Evolutionary conservation across 2,113 vertebrate species (phyloP).

Genomic region (Eubucco bourcierii): DNA sequence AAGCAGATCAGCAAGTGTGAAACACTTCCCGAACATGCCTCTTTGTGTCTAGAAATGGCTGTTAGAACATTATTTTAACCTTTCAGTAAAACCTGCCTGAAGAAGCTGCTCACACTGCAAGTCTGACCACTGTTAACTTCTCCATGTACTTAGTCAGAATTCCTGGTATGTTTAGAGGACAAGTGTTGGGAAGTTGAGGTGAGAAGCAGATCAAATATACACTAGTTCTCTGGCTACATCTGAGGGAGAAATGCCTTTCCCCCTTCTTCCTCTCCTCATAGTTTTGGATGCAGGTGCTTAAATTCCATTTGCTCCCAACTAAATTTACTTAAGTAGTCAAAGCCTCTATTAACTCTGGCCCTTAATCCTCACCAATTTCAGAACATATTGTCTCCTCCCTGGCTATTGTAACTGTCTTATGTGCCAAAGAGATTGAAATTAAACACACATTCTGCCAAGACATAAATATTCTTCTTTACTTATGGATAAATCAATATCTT

Average conservation of each 20-base stretch:
- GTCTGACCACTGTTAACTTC: neutral
- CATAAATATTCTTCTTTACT: slow-evolving; percentile 37
- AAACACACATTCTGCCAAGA: neutral
- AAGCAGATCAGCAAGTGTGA: no score
- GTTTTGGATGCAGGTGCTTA: neutral
- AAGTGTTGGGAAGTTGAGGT: neutral
- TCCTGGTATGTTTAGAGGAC: neutral
- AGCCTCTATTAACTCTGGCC: neutral
- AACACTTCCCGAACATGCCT: neutral
- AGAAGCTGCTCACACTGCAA: neutral
- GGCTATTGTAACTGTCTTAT: neutral
- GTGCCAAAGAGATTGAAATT: neutral
- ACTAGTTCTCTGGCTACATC: neutral
- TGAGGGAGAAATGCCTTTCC: neutral
- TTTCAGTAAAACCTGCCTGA: neutral
- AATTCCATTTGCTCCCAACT: neutral
- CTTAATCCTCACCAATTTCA: neutral
- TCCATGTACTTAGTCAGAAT: neutral
- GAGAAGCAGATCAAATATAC: neutral
- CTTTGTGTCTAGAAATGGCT: neutral
- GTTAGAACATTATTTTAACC: neutral
- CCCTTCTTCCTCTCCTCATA: neutral
- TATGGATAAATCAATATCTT: slow-evolving; percentile 32
- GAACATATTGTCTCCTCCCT: neutral
- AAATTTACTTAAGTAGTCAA: neutral